A percentile compares a stretch with the other conserved stretches of the same genome.
Evolutionary conservation across 2,888 invertebrate species (phyloP).

Genomic region (Aphrophora alni): DNA sequence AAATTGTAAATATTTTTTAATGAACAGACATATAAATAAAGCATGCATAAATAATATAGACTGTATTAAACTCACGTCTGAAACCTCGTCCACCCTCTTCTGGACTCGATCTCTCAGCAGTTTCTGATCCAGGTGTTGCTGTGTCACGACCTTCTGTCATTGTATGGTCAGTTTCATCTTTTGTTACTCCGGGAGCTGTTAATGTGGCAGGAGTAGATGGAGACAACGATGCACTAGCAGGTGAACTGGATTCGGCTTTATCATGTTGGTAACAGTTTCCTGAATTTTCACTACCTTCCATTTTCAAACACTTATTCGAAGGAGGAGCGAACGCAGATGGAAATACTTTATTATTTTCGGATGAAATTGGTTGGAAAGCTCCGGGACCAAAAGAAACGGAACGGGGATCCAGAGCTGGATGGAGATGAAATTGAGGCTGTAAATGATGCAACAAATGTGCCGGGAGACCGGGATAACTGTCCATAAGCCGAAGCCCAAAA

Average conservation of each 20-base stretch:
- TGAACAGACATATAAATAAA: too few species aligned
- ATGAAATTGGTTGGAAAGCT: conserved; percentile 65
- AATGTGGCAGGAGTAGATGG: conserved; percentile 61
- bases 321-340: conserved; percentile 72
- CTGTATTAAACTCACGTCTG: conserved; percentile 62
- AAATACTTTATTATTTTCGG: conserved; percentile 61
- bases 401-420: conserved; percentile 68
- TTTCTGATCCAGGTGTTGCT: conserved; percentile 55
- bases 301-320: conserved; percentile 67
- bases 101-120: conserved; percentile 56
- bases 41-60: not conserved
- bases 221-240: conserved; percentile 66
- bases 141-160: conserved; percentile 65
- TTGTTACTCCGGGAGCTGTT: conserved; percentile 53
- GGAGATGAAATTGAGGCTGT: conserved; percentile 74
- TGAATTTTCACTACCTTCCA: conserved; percentile 56
- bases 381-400: conserved; percentile 64
- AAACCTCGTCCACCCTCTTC: conserved; percentile 62
- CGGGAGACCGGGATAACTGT: conserved; percentile 66
- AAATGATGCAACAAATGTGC: conserved; percentile 74
- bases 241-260: conserved; percentile 63
- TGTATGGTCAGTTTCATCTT: conserved; percentile 65
- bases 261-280: conserved; percentile 53
- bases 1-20: too few species aligned
- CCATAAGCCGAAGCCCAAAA: conserved; percentile 63